These are phyloP conservation scores for Anniella stebbinsi DNA, from an alignment of 2,797 vertebrate species.

Conservation along the genomic window DNA sequence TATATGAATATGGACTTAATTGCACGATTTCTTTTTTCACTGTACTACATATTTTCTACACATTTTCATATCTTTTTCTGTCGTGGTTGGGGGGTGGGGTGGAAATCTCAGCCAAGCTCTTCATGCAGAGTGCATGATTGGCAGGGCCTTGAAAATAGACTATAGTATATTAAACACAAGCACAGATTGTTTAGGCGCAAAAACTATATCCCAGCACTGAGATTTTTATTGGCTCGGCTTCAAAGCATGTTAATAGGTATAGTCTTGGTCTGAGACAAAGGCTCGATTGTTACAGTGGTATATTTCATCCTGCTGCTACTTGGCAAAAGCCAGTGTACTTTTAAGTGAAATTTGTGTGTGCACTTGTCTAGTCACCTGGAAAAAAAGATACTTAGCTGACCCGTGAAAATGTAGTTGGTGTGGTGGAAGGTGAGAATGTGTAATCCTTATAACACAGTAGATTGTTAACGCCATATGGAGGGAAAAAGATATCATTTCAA, in stretches of 20 bases:
- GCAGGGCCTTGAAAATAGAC: conserved; percentile 85
- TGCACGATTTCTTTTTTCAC: conserved; percentile 58
- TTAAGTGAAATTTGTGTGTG: conserved; percentile 76
- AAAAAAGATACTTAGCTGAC: conserved; percentile 74
- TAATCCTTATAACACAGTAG: conserved; percentile 66
- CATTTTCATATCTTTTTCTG: not conserved
- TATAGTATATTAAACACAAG: conserved; percentile 90
- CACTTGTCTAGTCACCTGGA: conserved; percentile 81
- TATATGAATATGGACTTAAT: conserved; percentile 66
- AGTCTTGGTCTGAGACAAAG: conserved; percentile 88
- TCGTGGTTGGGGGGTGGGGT: conserved; percentile 75
- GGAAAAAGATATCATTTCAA: conserved; percentile 65
- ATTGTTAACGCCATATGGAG: conserved; percentile 59
- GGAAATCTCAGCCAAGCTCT: conserved; percentile 67
- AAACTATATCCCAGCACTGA: conserved; percentile 87
- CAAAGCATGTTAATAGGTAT: conserved; percentile 88
- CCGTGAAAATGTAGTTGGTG: conserved; percentile 75
- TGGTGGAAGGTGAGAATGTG: conserved; percentile 67
- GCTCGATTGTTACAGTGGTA: conserved; percentile 85
- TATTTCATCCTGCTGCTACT: conserved; percentile 82
- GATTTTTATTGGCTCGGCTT: conserved; percentile 90
- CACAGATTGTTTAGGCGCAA: conserved; percentile 89
- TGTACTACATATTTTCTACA: conserved; percentile 38
- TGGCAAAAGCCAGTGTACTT: conserved; percentile 80
- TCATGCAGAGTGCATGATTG: conserved; percentile 81